These are phyloP conservation scores for Philonicus albiceps DNA, from an alignment of 2,888 invertebrate species.

Conservation along the genomic window DNA sequence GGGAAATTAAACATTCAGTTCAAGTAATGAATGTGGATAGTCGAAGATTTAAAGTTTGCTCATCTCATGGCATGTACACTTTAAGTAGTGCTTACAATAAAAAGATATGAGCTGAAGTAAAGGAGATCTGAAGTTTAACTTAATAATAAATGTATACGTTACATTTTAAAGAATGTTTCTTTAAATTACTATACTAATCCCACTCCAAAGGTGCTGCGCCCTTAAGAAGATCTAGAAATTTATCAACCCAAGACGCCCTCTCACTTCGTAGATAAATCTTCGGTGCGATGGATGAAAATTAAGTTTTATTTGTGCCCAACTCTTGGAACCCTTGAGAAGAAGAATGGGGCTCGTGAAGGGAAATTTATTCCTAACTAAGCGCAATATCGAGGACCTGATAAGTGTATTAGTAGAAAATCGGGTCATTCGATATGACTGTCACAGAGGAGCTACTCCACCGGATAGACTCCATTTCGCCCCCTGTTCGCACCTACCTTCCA, in stretches of 20 bases:
- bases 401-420: neutral
- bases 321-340: neutral
- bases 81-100: no score
- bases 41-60: no score
- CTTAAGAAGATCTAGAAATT: neutral
- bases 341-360: neutral
- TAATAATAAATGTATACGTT: no score
- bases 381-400: neutral
- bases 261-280: neutral
- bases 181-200: neutral
- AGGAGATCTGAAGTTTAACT: no score
- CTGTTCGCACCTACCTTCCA: neutral
- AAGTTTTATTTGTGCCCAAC: conserved; percentile 1
- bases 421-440: neutral
- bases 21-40: no score
- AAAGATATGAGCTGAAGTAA: no score
- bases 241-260: neutral
- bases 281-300: neutral
- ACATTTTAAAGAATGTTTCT: neutral
- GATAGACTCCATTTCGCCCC: neutral
- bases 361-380: neutral
- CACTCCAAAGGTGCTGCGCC: neutral
- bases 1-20: no score
- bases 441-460: neutral
- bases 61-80: no score